phyloP scores from a whole-genome alignment of 2,113 vertebrate genomes.

The Furnarius figulus region DNA sequence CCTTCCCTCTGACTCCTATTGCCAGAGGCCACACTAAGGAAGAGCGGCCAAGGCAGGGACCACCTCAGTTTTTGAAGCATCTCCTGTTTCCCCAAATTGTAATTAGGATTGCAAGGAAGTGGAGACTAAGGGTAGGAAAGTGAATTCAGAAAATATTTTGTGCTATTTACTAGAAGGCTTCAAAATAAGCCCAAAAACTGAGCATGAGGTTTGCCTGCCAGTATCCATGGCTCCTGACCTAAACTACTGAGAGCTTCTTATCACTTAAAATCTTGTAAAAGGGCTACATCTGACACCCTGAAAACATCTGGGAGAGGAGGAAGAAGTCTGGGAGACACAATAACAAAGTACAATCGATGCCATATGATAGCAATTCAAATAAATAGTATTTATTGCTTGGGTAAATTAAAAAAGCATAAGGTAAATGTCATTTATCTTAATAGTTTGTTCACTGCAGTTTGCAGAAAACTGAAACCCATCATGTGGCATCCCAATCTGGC shows the following conservation, averaged over 20 bases:
- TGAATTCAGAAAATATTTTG: accelerated
- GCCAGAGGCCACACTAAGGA: neutral
- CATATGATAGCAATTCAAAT: neutral
- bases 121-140: neutral
- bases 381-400: neutral
- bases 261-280: neutral
- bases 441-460: neutral
- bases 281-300: neutral
- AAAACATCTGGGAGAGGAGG: neutral
- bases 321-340: neutral
- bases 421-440: neutral
- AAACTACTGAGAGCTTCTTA: neutral
- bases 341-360: neutral
- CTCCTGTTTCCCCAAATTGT: neutral
- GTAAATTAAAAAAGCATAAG: neutral
- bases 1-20: neutral
- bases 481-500: neutral
- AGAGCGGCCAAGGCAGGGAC: neutral
- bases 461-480: neutral
- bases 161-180: neutral
- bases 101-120: neutral
- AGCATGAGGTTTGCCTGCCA: neutral
- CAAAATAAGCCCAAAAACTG: neutral
- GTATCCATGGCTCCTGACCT: neutral
- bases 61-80: neutral